Percentiles rank a stretch among this genome's conserved stretches.
Evolutionary conservation across 2,113 vertebrate species (phyloP).

Genomic region (Hyperopisus bebe): DNA sequence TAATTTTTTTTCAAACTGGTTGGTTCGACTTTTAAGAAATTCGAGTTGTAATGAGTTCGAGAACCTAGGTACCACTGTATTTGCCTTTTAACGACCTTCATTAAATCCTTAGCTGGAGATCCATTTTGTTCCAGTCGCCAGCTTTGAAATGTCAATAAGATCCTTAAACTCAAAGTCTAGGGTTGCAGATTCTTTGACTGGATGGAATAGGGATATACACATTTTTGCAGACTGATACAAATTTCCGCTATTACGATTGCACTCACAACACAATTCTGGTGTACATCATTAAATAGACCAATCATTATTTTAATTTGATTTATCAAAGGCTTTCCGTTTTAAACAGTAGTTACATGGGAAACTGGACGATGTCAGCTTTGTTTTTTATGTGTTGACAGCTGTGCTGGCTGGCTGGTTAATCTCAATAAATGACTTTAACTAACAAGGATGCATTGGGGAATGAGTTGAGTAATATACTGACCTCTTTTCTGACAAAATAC

Average conservation of each 20-base stretch:
- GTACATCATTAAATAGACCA: not conserved
- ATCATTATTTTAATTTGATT: not conserved
- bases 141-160: slow-evolving; percentile 16
- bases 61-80: too few relatives aligned
- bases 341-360: not conserved
- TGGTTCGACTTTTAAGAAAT: too few relatives aligned
- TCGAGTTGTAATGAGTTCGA: too few relatives aligned
- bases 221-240: not conserved
- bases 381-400: not conserved
- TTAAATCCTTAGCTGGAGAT: not conserved
- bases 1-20: too few relatives aligned
- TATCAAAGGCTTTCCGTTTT: not conserved
- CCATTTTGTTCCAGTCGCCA: slow-evolving; percentile 14
- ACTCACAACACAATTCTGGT: not conserved
- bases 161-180: not conserved
- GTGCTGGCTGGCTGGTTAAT: not conserved
- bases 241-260: not conserved
- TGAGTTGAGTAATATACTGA: not conserved
- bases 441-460: not conserved
- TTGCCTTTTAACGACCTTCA: not conserved
- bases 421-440: not conserved
- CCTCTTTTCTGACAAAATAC: not conserved
- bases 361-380: not conserved
- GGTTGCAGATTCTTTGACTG: not conserved
- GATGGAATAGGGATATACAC: not conserved